Evolutionary conservation across 92 coral and sea anemone species (phyloP).

Genomic region (Heliopora coerulea): DNA sequence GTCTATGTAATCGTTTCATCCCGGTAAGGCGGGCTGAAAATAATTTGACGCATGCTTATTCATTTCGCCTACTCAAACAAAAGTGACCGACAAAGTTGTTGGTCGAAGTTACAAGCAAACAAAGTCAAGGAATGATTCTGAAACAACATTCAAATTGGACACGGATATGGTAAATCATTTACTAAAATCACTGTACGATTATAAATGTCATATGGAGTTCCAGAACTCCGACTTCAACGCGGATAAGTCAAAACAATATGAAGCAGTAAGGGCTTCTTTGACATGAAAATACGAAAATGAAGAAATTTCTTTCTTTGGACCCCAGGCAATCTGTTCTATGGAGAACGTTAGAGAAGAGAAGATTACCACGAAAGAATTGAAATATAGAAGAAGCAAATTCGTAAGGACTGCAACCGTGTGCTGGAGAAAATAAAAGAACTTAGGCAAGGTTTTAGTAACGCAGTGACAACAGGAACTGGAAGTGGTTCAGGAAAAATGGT

Average conservation of each 20-base stretch:
- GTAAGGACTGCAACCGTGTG: too few species aligned
- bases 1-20: too few species aligned
- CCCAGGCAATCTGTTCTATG: constrained; percentile 11
- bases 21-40: too few species aligned
- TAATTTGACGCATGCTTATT: too few species aligned
- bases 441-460: too few species aligned
- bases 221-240: constrained; percentile 7
- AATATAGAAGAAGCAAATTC: too few species aligned
- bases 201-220: constrained; percentile 21
- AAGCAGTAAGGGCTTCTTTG: constrained; percentile 20
- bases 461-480: constrained; percentile 4
- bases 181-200: constrained; percentile 7
- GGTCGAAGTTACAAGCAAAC: too few species aligned
- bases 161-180: constrained; percentile 20
- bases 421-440: too few species aligned
- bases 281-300: constrained; percentile 13
- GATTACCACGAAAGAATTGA: too few species aligned
- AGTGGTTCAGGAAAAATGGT: constrained; percentile 20
- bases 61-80: too few species aligned
- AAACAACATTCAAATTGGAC: constrained; percentile 6
- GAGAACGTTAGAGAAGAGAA: constrained; percentile 8
- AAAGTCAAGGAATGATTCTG: too few species aligned
- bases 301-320: constrained; percentile 16
- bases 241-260: constrained; percentile 21
- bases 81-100: too few species aligned